Conservation (phyloP, 1,140 invertebrate species). For the Eubasilissa regina region DNA sequence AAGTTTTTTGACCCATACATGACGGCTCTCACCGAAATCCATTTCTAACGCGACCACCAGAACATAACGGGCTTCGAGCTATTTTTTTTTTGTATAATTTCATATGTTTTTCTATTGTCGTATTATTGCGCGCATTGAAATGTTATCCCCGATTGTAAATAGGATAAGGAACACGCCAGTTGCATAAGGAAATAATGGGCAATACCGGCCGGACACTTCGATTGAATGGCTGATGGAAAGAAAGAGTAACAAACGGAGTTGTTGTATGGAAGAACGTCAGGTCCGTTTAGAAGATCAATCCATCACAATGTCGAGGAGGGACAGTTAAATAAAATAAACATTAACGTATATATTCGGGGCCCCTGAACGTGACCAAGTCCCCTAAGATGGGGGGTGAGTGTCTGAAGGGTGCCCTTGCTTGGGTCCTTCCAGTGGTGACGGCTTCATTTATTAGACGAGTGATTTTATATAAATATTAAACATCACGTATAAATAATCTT, state of each 20-base stretch:
- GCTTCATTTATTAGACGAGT: no score
- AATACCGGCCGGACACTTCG: conserved; percentile 54
- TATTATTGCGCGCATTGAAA: conserved; percentile 52
- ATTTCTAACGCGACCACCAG: conserved; percentile 27
- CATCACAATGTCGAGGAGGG: conserved; percentile 53
- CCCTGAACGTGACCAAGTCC: not conserved
- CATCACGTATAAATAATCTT: no score
- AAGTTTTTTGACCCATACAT: conserved; percentile 49
- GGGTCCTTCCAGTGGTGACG: not conserved
- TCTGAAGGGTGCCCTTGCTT: conserved; percentile 31
- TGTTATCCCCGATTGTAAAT: conserved; percentile 58
- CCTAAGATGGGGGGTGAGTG: conserved; percentile 8
- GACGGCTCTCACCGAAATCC: conserved; percentile 54
- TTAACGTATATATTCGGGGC: conserved; percentile 35
- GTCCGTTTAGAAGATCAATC: conserved; percentile 56
- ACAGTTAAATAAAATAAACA: conserved; percentile 58
- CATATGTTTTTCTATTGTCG: conserved; percentile 53
- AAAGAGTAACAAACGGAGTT: conserved; percentile 42
- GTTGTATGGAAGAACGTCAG: conserved; percentile 47
- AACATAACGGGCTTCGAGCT: conserved; percentile 24
- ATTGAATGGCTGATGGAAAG: conserved; percentile 39
- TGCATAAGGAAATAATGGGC: conserved; percentile 28
- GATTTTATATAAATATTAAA: no score
- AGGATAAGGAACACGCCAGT: conserved; percentile 55
- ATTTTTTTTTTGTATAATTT: conserved; percentile 40